phyloP scores from a whole-genome alignment of 2,113 vertebrate genomes.

The Tretioscincus oriximinensis region DNA sequence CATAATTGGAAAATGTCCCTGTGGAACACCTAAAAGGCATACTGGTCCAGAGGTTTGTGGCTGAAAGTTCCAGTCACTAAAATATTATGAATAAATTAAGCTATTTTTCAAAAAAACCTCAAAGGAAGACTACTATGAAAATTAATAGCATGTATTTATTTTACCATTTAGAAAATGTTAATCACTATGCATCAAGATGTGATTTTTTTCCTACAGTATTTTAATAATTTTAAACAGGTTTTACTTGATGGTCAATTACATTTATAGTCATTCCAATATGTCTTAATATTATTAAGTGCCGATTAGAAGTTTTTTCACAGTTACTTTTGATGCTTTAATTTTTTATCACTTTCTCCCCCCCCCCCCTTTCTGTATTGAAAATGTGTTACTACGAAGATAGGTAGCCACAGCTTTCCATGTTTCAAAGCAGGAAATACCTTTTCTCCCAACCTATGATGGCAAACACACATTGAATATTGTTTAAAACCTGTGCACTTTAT shows the following conservation, averaged over 20 bases:
- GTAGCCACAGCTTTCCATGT: neutral
- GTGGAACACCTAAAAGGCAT: conserved; percentile 22
- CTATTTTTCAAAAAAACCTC: conserved; percentile 40
- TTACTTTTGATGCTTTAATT: conserved; percentile 58
- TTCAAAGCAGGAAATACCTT: neutral
- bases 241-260: conserved; percentile 60
- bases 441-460: neutral
- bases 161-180: conserved; percentile 42
- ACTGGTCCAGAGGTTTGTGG: conserved; percentile 29
- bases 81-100: conserved; percentile 52
- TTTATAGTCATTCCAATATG: conserved; percentile 52
- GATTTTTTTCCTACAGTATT: conserved; percentile 44
- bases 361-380: conserved; percentile 30
- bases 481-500: no score
- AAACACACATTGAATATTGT: no score
- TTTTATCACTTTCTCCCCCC: conserved; percentile 51
- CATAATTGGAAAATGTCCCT: conserved; percentile 36
- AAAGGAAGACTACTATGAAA: conserved; percentile 67
- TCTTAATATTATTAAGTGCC: conserved; percentile 55
- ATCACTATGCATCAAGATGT: conserved; percentile 47
- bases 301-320: conserved; percentile 53
- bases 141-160: conserved; percentile 63
- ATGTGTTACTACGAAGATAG: neutral
- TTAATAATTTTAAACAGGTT: conserved; percentile 61
- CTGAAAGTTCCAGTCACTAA: conserved; percentile 38